Evolutionary conservation across 2,888 invertebrate species (phyloP), one percentile per base, ranked within the genome.

Genomic region (Euzetes globulus): DNA sequence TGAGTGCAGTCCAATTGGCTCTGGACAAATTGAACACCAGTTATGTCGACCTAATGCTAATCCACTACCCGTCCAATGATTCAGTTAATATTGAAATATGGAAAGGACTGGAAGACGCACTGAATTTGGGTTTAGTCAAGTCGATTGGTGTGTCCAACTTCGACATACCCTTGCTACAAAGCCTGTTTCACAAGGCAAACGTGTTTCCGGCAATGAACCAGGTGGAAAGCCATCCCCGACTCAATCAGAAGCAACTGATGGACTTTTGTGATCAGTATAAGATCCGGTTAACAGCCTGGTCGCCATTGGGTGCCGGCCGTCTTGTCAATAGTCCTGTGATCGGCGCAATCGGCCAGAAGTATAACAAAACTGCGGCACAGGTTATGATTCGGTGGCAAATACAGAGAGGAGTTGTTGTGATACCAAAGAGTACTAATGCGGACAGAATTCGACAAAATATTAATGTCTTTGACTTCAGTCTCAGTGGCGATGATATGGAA

Each of bases 61-160:
- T 82, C 22, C 82, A 82, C 76, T 82, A 81, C 81, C 82, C 82
- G 27, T 52, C 71, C 1, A 58, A 71, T 33, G 58, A 45, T 19
- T 22, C 55, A 0, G n/a, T 74, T 3, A 74, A 74, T 29, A 25
- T 15, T 17, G 72, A 71, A 19, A 27, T 74, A 6, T 74, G 71
- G 47, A 45, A 50, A n/a, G 74, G 74, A 7, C 33, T 74, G 3
- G 74, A 74, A 19, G 63, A 74, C 2, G 71, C 71, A 2, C 13
- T 52, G 5, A 4, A 33, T 19, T 33, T 84, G 0, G 91, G 92
- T 0, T 85, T 88, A 22, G 85, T 89, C 0, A 90, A 88, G 80
- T 87, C 91, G 15, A 91, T 94, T 79, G 94, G 94, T 0, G 82
- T 94, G 3, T 94, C 93, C 0, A 94, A 95, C 82, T 88, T 92